These are phyloP conservation scores for Aplysina aerophoba DNA, from an alignment of 37 sponge, comb jelly and placozoan genomes.

Conservation along the genomic window DNA sequence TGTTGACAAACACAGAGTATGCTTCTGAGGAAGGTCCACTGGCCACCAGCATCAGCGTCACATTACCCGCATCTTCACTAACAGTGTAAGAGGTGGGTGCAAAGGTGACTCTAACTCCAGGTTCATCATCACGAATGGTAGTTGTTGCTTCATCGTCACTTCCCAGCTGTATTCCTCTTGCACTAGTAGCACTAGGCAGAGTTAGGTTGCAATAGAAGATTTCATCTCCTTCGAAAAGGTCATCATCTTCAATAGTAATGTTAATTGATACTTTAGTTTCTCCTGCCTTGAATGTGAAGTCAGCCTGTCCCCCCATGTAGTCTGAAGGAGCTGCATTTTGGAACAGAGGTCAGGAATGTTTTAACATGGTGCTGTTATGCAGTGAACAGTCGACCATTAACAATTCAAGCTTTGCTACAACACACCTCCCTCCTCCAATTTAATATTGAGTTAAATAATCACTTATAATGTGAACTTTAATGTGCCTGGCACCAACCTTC, in stretches of 20 bases:
- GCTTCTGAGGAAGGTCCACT: not conserved
- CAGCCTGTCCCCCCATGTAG: too few relatives aligned
- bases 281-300: constrained; percentile 20
- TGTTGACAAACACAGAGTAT: not conserved
- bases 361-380: too few relatives aligned
- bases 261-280: constrained; percentile 5
- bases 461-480: too few relatives aligned
- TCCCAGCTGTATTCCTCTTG: not conserved
- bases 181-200: not conserved
- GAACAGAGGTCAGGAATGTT: too few relatives aligned
- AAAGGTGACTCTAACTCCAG: not conserved
- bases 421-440: too few relatives aligned
- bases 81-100: constrained; percentile 21
- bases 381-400: too few relatives aligned
- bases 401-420: too few relatives aligned
- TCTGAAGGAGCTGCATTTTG: too few relatives aligned
- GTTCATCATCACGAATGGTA: not conserved
- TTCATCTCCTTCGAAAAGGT: constrained; percentile 28
- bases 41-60: not conserved
- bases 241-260: constrained; percentile 44
- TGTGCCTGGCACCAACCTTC: too few relatives aligned
- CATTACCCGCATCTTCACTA: constrained; percentile 15
- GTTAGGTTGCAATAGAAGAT: constrained; percentile 22
- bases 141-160: not conserved
- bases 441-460: too few relatives aligned